Evolutionary conservation across 1,140 invertebrate species (phyloP).

Genomic region (Geopemphigus sp.): DNA sequence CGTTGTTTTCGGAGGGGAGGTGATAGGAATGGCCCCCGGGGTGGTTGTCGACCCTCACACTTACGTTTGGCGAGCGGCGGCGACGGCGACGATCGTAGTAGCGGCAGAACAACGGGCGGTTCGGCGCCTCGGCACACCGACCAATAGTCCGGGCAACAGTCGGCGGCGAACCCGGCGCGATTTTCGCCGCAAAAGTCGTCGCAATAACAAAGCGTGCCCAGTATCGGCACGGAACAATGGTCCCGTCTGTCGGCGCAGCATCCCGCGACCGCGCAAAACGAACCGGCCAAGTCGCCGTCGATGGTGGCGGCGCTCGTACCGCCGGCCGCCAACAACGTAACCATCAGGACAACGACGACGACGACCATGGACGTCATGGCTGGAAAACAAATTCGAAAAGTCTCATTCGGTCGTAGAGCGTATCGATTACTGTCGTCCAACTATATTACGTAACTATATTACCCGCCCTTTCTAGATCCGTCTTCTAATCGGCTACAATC

Average conservation of each 20-base stretch:
- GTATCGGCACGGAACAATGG: slow-evolving; percentile 71
- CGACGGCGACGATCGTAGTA: not conserved
- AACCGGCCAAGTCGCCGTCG: slow-evolving; percentile 52
- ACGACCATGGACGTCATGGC: too few relatives aligned
- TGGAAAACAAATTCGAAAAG: too few relatives aligned
- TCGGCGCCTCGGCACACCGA: slow-evolving; percentile 64
- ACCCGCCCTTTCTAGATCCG: too few relatives aligned
- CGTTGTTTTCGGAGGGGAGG: too few relatives aligned
- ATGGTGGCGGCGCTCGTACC: not conserved
- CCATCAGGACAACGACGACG: too few relatives aligned
- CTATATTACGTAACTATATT: too few relatives aligned
- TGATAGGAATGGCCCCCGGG: too few relatives aligned
- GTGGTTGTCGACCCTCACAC: not conserved
- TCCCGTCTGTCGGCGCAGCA: slow-evolving; percentile 73
- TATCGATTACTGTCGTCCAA: too few relatives aligned
- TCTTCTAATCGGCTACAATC: too few relatives aligned
- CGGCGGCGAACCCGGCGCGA: slow-evolving; percentile 60
- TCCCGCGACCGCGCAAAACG: slow-evolving; percentile 53
- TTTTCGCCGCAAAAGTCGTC: slow-evolving; percentile 79
- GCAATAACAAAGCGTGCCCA: slow-evolving; percentile 84
- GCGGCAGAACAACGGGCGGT: not conserved
- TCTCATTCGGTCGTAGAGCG: too few relatives aligned
- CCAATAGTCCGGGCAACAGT: slow-evolving; percentile 87
- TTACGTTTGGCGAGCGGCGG: not conserved
- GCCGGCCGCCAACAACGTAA: not conserved